Conservation (phyloP, 2,113 vertebrate species). For the Elaphurus davidianus region DNA sequence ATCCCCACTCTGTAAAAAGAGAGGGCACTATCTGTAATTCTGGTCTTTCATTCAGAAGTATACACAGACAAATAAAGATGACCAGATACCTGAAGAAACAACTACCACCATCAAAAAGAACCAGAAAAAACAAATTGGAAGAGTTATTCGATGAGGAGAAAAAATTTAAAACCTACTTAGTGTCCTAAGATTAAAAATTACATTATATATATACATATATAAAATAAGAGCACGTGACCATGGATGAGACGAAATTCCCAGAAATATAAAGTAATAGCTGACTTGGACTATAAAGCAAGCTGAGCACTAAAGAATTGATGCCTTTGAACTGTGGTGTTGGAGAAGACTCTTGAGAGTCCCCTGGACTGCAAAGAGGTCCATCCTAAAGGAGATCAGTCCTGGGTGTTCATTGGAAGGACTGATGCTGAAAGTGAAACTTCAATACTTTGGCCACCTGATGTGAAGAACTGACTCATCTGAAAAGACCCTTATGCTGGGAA, state of each 20-base stretch:
- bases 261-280: conserved; percentile 13
- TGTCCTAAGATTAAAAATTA: not conserved
- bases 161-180: not conserved
- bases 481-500: not conserved
- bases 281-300: not conserved
- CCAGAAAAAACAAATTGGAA: not conserved
- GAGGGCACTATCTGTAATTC: not conserved
- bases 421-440: not conserved
- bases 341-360: not conserved
- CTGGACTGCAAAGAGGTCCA: not conserved
- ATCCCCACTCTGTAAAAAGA: not conserved
- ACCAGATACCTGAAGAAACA: not conserved
- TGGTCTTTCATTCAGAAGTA: not conserved
- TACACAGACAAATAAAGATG: not conserved
- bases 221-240: not conserved
- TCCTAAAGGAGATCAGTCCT: not conserved
- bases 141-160: not conserved
- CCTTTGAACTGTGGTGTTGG: not conserved
- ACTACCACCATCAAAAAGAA: not conserved
- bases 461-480: not conserved
- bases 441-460: not conserved
- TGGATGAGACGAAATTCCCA: not conserved
- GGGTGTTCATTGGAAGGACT: not conserved
- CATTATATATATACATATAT: not conserved
- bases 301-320: not conserved